phyloP scores from a whole-genome alignment of 2,888 invertebrate species.

The Eristalinus aeneus region DNA sequence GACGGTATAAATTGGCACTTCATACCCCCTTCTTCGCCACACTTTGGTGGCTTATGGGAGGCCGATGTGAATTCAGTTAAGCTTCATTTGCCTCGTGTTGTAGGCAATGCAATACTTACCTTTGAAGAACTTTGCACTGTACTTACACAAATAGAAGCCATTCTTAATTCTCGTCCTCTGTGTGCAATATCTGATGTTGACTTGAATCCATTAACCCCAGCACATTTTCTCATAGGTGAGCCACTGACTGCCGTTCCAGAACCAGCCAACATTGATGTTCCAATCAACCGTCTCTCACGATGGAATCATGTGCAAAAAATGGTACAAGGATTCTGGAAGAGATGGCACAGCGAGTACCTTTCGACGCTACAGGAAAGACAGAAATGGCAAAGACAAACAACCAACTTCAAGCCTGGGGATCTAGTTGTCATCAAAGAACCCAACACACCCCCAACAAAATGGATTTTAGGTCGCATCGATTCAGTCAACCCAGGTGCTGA shows the following conservation, averaged over 20 bases:
- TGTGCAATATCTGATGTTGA: slow-evolving; percentile 34
- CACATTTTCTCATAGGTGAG: slow-evolving; percentile 50
- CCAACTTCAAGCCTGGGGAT: too few relatives aligned
- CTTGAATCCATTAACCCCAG: slow-evolving; percentile 40
- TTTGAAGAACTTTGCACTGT: slow-evolving; percentile 54
- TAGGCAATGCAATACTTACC: slow-evolving; percentile 3
- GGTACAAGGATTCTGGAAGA: slow-evolving; percentile 5
- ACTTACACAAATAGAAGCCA: slow-evolving; percentile 45
- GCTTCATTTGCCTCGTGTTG: slow-evolving; percentile 51
- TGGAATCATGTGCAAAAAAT: slow-evolving; percentile 23
- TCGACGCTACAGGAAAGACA: slow-evolving; percentile 7
- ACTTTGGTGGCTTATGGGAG: slow-evolving; percentile 63
- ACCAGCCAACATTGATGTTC: background rate
- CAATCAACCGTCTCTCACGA: background rate
- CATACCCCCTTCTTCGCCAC: slow-evolving; percentile 50
- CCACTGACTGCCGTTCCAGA: slow-evolving; percentile 32
- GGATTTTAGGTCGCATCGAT: background rate
- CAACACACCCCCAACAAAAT: background rate
- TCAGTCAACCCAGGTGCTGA: background rate
- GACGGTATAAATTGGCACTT: slow-evolving; percentile 61
- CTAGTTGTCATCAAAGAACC: slow-evolving; percentile 11
- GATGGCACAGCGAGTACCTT: slow-evolving; percentile 23
- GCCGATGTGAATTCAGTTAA: slow-evolving; percentile 57
- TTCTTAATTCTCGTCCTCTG: slow-evolving; percentile 51
- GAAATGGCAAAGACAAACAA: background rate